Evolutionary conservation across 1,140 invertebrate species (phyloP).

Genomic region (Microplitis mediator): DNA sequence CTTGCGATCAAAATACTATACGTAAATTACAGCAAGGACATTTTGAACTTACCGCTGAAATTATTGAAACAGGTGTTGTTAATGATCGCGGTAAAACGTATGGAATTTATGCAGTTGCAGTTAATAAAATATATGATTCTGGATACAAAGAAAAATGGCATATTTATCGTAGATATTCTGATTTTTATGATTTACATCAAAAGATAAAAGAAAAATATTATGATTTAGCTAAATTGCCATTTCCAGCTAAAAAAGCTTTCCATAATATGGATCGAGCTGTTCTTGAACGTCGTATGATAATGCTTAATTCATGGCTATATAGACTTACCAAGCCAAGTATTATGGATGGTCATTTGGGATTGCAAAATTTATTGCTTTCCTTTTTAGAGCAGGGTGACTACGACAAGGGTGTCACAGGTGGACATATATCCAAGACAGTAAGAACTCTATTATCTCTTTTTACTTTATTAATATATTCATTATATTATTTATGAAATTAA

Average conservation of each 20-base stretch:
- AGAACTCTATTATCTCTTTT: slow-evolving; percentile 13
- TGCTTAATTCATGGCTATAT: slow-evolving; percentile 84
- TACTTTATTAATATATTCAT: neutral
- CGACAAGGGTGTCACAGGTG: slow-evolving; percentile 69
- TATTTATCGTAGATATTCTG: slow-evolving; percentile 84
- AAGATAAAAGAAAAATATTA: slow-evolving; percentile 83
- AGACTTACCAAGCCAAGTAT: slow-evolving; percentile 70
- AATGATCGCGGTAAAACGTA: slow-evolving; percentile 82
- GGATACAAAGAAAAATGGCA: slow-evolving; percentile 78
- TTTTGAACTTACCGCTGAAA: slow-evolving; percentile 68
- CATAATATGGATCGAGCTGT: slow-evolving; percentile 90
- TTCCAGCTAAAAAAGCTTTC: slow-evolving; percentile 93
- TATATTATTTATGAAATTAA: slow-evolving; percentile 10
- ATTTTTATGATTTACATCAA: slow-evolving; percentile 87
- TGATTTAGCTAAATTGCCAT: slow-evolving; percentile 77
- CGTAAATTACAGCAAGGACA: slow-evolving; percentile 67
- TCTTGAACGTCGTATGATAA: slow-evolving; percentile 83
- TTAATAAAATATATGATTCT: slow-evolving; percentile 70
- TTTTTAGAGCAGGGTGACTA: slow-evolving; percentile 84
- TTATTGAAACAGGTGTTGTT: slow-evolving; percentile 77
- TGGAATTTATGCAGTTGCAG: slow-evolving; percentile 88
- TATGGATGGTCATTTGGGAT: slow-evolving; percentile 68
- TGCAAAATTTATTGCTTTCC: slow-evolving; percentile 73
- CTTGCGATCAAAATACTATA: slow-evolving; percentile 53
- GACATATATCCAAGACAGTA: slow-evolving; percentile 68